phyloP scores from a whole-genome alignment of 2,888 invertebrate genomes.

The Phalangium opilio region DNA sequence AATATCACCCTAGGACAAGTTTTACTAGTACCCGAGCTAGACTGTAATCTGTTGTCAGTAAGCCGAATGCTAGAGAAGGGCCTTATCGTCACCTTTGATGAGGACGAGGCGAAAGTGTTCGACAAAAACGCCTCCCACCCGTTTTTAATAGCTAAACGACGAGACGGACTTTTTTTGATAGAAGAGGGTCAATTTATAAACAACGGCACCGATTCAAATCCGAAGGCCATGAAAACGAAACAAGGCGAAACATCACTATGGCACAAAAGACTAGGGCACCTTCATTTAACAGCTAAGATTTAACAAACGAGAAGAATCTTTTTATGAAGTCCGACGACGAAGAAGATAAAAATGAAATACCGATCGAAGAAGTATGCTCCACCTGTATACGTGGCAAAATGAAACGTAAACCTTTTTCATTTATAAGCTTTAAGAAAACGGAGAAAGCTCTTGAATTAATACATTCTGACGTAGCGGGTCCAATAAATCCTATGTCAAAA shows the following conservation, averaged over 20 bases:
- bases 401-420: no score
- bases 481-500: background rate
- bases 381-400: slow-evolving; percentile 2
- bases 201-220: no score
- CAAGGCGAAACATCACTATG: no score
- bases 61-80: slow-evolving; percentile 4
- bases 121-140: background rate
- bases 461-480: no score
- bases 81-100: slow-evolving; percentile 3
- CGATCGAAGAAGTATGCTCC: background rate
- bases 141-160: background rate
- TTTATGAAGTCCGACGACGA: no score
- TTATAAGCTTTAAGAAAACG: no score
- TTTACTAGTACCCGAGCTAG: slow-evolving; percentile 3
- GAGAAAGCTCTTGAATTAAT: no score
- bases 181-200: no score
- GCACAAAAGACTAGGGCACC: slow-evolving; percentile 2
- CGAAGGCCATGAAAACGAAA: no score
- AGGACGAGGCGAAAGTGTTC: slow-evolving; percentile 5
- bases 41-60: slow-evolving; percentile 5
- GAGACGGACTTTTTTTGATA: slow-evolving; percentile 2
- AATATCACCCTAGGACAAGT: background rate
- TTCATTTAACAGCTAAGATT: no score
- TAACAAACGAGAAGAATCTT: no score
- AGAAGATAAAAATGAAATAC: no score